These are phyloP conservation scores for Philotrypesis tridentata DNA, from an alignment of 1,140 invertebrate genomes.

Conservation along the genomic window DNA sequence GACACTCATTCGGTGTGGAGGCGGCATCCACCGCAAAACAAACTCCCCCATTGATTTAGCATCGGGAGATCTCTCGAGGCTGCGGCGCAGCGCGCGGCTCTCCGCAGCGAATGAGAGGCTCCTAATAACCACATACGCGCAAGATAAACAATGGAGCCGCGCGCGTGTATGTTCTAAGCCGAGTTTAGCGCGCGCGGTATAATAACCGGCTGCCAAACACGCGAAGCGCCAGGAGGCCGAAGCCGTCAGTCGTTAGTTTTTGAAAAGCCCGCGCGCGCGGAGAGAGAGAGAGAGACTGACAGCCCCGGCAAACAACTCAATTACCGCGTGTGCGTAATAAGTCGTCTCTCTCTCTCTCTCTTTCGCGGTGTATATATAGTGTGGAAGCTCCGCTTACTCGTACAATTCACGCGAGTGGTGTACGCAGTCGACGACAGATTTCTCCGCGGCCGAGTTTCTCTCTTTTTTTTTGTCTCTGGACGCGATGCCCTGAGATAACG, in stretches of 20 bases:
- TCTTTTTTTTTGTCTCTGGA: not conserved
- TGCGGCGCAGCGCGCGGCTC: not conserved
- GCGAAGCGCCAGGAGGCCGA: slow-evolving; percentile 22
- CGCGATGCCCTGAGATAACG: too few relatives aligned
- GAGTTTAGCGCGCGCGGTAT: slow-evolving; percentile 7
- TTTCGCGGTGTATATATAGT: too few relatives aligned
- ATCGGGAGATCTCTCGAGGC: too few relatives aligned
- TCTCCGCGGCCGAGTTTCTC: not conserved
- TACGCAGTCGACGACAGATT: slow-evolving; percentile 17
- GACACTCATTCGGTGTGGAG: too few relatives aligned
- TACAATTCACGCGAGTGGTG: slow-evolving; percentile 23
- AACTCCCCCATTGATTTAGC: slow-evolving; percentile 19
- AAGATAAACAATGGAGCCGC: slow-evolving; percentile 33
- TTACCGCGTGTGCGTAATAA: not conserved
- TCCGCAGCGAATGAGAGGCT: slow-evolving; percentile 12
- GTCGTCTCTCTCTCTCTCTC: too few relatives aligned
- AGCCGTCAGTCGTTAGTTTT: slow-evolving; percentile 39
- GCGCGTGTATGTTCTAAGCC: slow-evolving; percentile 26
- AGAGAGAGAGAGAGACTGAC: not conserved
- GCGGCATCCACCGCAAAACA: too few relatives aligned
- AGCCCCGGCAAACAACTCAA: slow-evolving; percentile 26
- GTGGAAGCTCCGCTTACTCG: not conserved
- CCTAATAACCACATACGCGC: slow-evolving; percentile 6
- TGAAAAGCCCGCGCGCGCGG: not conserved
- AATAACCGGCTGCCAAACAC: slow-evolving; percentile 46